phyloP scores from a whole-genome alignment of 2,113 vertebrate genomes.

The Monopterus albus region DNA sequence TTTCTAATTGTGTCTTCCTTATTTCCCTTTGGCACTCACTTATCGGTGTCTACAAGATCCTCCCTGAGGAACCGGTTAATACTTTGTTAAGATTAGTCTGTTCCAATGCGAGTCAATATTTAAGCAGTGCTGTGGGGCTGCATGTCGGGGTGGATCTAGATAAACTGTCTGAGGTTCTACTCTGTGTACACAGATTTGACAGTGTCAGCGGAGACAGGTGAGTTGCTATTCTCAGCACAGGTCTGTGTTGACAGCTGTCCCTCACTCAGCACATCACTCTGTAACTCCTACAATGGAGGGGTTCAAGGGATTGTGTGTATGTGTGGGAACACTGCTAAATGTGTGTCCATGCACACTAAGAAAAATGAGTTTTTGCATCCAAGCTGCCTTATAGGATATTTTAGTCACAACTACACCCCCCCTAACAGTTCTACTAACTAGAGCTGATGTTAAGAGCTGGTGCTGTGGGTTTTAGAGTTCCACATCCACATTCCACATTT shows the following conservation, averaged over 20 bases:
- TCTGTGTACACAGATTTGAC: constrained; percentile 35
- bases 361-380: background rate
- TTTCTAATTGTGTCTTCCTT: constrained; percentile 16
- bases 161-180: constrained; percentile 2
- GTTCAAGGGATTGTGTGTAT: constrained; percentile 16
- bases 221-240: constrained; percentile 27
- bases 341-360: background rate
- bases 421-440: constrained; percentile 37
- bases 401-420: background rate
- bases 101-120: constrained; percentile 60
- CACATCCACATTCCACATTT: too few species aligned
- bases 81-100: constrained; percentile 43
- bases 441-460: constrained; percentile 10
- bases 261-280: constrained; percentile 22
- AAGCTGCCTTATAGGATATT: constrained; percentile 26
- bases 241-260: constrained; percentile 57
- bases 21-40: constrained; percentile 40
- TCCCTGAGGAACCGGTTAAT: constrained; percentile 33
- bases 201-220: constrained; percentile 34
- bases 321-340: background rate
- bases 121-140: constrained; percentile 17
- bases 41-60: constrained; percentile 40
- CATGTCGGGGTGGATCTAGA: constrained; percentile 11
- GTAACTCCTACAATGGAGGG: constrained; percentile 14
- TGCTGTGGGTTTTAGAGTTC: constrained; percentile 17